Base-by-base conservation (phyloP, 2,113 vertebrate genomes). In the Megaceryle maxima region DNA sequence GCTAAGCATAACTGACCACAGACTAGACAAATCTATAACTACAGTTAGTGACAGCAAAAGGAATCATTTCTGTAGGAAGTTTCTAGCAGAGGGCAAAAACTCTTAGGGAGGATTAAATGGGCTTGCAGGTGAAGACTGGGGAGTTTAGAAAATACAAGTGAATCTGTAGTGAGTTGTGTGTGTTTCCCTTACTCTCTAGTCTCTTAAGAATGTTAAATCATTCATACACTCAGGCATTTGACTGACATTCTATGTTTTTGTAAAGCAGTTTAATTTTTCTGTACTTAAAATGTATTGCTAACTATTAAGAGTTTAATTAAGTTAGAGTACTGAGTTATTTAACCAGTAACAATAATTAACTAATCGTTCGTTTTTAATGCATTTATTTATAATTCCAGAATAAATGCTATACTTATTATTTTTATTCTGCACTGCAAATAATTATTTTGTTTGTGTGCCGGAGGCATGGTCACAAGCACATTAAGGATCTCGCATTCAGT, bases 1-100 rank as follows among this genome's bases (percentile, higher is more conserved):
- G 94, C 93, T 96, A 85, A 95, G 94, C 90, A 11, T 82, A 74
- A 95, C 87, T 96, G 84, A 96, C 43, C 92, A 91, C 80, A 90
- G 64, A 76, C 39, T 14, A 92, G 91, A 94, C 90, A 96, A 56
- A 84, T 37, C 9, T 43, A 33, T 85, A 74, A 60, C 33, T 87
- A 68, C 83, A 41, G 3, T 37, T 53, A 88, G 13, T 76, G 76
- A 82, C 28, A 55, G 77, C 76, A 76, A 69, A 73, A 60, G 85
- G 77, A 94, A 90, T 75, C 2, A 15, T 85, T 92, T 93, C 56
- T 15, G 48, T 15, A 83, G 66, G 70, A 92, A 90, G 29, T 13
- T 88, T 70, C 66, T 56, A 19, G 63, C 80, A 79, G n/a, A 67
- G 87, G 60, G 62, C 29, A 93, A 41, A 83, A 89, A 67, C 29